Percentiles rank a stretch among this genome's conserved stretches.
Conservation (phyloP, 2,113 vertebrate genomes). For the Gavia stellata region DNA sequence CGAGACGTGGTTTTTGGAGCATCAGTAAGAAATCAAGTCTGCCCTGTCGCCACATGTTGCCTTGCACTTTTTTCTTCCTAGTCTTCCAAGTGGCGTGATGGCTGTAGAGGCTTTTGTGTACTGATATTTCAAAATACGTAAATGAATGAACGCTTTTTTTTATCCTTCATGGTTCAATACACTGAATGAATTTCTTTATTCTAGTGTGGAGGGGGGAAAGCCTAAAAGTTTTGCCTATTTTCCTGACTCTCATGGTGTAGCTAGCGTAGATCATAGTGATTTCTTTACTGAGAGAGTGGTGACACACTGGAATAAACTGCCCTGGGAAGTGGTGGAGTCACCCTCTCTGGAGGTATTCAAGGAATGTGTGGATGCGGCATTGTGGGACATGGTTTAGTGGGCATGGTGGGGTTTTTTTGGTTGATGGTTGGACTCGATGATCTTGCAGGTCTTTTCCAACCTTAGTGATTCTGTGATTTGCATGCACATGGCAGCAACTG, state of each 20-base stretch:
- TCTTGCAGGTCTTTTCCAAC: too few species aligned
- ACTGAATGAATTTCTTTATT: neutral
- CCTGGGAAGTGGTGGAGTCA: too few species aligned
- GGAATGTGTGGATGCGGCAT: too few species aligned
- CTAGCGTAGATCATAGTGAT: neutral
- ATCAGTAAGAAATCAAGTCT: neutral
- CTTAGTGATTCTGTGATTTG: too few species aligned
- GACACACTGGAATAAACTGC: too few species aligned
- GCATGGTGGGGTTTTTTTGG: too few species aligned
- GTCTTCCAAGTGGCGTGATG: accelerated
- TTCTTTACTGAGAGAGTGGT: too few species aligned
- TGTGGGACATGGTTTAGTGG: too few species aligned
- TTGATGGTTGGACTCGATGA: too few species aligned
- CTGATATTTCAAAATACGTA: neutral
- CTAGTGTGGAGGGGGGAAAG: accelerated
- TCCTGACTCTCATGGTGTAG: neutral
- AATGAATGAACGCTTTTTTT: neutral
- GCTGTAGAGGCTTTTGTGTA: neutral
- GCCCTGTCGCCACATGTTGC: neutral
- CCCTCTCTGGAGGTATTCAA: too few species aligned
- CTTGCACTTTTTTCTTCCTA: too few species aligned
- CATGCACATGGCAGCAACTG: neutral
- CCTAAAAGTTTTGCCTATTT: neutral
- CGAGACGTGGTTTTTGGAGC: accelerated
- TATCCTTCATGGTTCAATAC: neutral